phyloP scores from a whole-genome alignment of 1,140 invertebrate genomes.

The Laodelphax striatellus region DNA sequence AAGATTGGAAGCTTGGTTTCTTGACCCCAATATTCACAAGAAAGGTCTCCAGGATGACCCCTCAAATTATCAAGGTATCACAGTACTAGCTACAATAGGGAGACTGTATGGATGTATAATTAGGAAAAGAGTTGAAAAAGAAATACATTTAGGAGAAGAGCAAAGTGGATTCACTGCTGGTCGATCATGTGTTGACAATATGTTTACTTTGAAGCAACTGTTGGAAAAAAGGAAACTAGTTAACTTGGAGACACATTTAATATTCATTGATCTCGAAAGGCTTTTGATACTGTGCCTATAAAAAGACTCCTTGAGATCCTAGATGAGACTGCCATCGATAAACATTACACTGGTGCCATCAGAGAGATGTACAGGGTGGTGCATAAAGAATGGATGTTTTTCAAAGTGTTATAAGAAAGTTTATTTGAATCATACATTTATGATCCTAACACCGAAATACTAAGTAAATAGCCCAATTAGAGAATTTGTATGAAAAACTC shows the following conservation, averaged over 20 bases:
- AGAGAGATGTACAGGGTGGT: too few species aligned
- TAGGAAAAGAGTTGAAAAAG: not conserved
- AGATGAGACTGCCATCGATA: not conserved
- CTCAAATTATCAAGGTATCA: too few species aligned
- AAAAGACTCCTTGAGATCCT: not conserved
- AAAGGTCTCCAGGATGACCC: not conserved
- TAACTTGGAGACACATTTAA: not conserved
- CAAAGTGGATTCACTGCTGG: not conserved
- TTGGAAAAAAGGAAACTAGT: not conserved
- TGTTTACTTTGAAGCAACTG: not conserved
- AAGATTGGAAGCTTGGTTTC: not conserved
- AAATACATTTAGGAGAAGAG: not conserved
- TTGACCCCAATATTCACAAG: not conserved
- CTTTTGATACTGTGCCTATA: not conserved
- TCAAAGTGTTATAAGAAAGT: too few species aligned
- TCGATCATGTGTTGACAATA: conserved; percentile 8
- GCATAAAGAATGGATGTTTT: too few species aligned
- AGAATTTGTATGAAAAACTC: too few species aligned
- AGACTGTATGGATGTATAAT: not conserved
- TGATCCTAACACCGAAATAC: too few species aligned
- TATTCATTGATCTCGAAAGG: not conserved
- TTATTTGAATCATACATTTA: too few species aligned
- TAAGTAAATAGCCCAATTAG: too few species aligned
- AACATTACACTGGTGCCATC: not conserved
- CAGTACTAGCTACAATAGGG: not conserved